These are phyloP conservation scores for Aldabrachelys gigantea DNA, from an alignment of 2,113 vertebrate genomes.

Conservation along the genomic window DNA sequence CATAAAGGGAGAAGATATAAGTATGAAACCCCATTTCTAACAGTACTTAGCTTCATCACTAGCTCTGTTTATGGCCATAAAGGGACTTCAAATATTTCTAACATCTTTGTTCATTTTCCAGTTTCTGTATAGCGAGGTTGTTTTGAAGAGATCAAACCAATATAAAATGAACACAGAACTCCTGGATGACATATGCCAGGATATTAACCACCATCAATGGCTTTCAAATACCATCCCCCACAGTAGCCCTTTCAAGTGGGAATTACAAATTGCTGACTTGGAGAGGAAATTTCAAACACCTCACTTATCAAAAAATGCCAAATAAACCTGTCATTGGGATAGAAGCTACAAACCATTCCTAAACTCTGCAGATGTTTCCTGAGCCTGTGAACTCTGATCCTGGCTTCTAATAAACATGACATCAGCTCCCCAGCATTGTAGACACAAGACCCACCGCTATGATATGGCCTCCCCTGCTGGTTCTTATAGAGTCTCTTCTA, in stretches of 20 bases:
- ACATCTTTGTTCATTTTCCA: conserved; percentile 56
- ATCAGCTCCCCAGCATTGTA: conserved; percentile 66
- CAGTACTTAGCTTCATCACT: conserved; percentile 42
- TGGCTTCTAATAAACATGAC: conserved; percentile 74
- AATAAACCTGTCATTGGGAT: conserved; percentile 80
- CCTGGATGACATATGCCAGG: conserved; percentile 79
- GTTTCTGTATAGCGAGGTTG: conserved; percentile 64
- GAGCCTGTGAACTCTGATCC: conserved; percentile 75
- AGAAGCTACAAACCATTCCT: conserved; percentile 70
- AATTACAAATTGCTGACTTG: conserved; percentile 80
- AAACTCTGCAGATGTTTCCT: conserved; percentile 77
- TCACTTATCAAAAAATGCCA: conserved; percentile 80
- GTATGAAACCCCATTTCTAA: conserved; percentile 58
- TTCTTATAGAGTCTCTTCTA: conserved; percentile 53
- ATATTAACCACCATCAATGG: conserved; percentile 75
- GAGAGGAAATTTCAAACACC: conserved; percentile 77
- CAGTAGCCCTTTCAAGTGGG: conserved; percentile 78
- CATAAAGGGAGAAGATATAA: conserved; percentile 31
- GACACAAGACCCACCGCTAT: conserved; percentile 64
- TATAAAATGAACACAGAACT: conserved; percentile 68
- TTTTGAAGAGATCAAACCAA: conserved; percentile 76
- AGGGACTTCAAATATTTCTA: conserved; percentile 54
- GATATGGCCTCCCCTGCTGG: conserved; percentile 63
- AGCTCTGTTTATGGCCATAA: conserved; percentile 43
- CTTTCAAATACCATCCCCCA: conserved; percentile 77